Percentiles rank a stretch among this genome's conserved stretches.
Conservation (phyloP, 64 coral and sea anemone species). For the Platygyra sinensis region DNA sequence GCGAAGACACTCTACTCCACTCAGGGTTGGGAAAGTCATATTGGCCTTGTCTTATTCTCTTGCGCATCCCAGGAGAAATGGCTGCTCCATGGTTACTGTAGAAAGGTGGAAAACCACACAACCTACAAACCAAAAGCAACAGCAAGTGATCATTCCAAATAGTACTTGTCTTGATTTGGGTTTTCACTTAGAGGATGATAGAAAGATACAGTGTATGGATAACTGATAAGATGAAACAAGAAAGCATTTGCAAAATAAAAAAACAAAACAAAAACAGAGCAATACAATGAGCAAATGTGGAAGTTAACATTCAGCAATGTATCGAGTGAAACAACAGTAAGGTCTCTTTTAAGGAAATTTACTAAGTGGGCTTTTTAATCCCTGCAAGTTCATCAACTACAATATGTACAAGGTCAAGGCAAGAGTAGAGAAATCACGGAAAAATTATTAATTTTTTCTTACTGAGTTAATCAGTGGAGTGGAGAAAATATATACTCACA, state of each 20-base stretch:
- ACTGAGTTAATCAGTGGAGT: background rate
- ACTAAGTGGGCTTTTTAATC: too few relatives aligned
- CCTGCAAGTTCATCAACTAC: too few relatives aligned
- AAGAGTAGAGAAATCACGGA: too few relatives aligned
- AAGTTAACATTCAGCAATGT: background rate
- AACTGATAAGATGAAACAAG: too few relatives aligned
- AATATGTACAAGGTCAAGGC: too few relatives aligned
- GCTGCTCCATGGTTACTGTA: conserved; percentile 98
- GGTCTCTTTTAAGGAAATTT: too few relatives aligned
- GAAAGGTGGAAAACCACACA: conserved; percentile 98
- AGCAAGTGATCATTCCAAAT: background rate
- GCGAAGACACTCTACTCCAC: conserved; percentile 85
- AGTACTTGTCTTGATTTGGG: too few relatives aligned
- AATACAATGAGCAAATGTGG: too few relatives aligned
- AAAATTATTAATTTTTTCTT: background rate
- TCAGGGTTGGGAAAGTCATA: conserved; percentile 96
- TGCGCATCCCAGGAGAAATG: conserved; percentile 97
- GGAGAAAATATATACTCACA: conserved; percentile 75
- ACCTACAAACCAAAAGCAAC: conserved; percentile 21
- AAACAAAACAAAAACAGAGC: too few relatives aligned
- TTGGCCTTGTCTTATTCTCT: conserved; percentile 92
- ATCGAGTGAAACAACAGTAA: background rate
- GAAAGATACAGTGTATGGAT: too few relatives aligned
- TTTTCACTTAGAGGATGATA: too few relatives aligned
- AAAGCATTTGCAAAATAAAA: too few relatives aligned